Conservation (phyloP, 2,888 invertebrate genomes). For the Agapostemon virescens region DNA sequence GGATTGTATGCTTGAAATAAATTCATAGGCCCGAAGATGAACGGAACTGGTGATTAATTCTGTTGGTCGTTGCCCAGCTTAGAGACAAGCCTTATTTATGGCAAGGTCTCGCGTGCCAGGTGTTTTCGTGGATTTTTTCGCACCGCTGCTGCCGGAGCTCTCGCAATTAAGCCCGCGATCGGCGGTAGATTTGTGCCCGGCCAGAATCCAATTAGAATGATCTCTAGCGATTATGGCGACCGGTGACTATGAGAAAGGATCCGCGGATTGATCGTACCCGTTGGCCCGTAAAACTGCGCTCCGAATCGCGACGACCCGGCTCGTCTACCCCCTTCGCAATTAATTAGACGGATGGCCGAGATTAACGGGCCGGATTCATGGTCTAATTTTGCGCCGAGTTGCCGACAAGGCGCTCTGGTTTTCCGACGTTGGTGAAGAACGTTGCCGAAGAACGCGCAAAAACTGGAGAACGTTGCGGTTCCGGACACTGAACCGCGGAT, state of each 20-base stretch:
- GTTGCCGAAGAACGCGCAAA: constrained; percentile 5
- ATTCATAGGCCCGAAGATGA: constrained; percentile 15
- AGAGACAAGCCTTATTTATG: constrained; percentile 44
- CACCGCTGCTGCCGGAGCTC: neutral
- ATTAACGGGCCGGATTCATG: constrained; percentile 49
- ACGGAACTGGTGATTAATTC: constrained; percentile 37
- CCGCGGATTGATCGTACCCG: neutral
- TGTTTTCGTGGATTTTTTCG: constrained; percentile 15
- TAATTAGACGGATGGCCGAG: constrained; percentile 44
- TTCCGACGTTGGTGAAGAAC: constrained; percentile 23
- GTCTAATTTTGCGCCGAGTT: constrained; percentile 55
- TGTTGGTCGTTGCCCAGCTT: constrained; percentile 47
- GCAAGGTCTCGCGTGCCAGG: constrained; percentile 31
- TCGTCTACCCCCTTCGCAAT: constrained; percentile 21
- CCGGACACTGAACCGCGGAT: neutral
- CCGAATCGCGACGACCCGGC: constrained; percentile 9
- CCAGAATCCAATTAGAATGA: constrained; percentile 14
- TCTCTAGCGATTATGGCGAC: neutral
- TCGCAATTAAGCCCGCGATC: constrained; percentile 1
- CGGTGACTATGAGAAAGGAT: neutral
- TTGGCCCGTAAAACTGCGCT: neutral
- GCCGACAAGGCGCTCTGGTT: neutral
- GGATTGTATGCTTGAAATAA: constrained; percentile 41
- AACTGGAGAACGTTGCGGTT: neutral
- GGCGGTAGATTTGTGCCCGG: neutral